Evolutionary conservation across 2,113 vertebrate genomes (phyloP), one percentile per base, ranked within the genome.

Genomic region (Odocoileus hemionus): DNA sequence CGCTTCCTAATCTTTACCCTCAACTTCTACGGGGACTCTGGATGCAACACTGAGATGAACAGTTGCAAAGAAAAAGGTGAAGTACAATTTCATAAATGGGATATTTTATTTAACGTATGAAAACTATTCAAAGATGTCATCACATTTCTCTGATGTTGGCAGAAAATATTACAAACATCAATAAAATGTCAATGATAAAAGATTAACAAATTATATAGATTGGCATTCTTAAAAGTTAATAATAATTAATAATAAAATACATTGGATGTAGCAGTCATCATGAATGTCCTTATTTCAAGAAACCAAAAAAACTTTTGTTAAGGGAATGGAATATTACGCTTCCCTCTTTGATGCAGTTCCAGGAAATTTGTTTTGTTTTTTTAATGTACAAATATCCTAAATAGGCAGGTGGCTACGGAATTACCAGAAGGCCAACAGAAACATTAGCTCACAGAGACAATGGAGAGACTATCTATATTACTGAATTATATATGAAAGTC

Each of bases 101-200:
- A 25, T 55, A 67, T 79, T 67, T 92, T 64, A 95, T n/a, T 92
- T 79, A 58, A 95, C 86, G 52, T 36, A 16, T 12, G 13, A 21
- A 82, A 82, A 76, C 11, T 52, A 70, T 36, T 89, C 28, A 60
- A 94, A 86, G 79, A 86, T 54, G 9, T 82, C 25, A 58, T 86
- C 43, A 67, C 9, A 16, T 45, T 30, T 61, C 45, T 64, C 85
- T 76, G 80, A 91, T 33, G 43, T 30, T 94, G 43, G 52, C 64
- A 43, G 83, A 50, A 97, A 92, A 83, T 67, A 92, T 26, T 89
- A 12, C 36, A 92, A 96, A n/a, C 28, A 78, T 54, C 60, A 96
- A 43, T 57, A 50, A 94, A 84, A 86, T 76, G 58, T 60, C 60
- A 26, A 58, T 86, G 52, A 58, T 93, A 55, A 97, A 91, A 95